These are phyloP conservation scores for Nesidiocoris tenuis DNA, from an alignment of 2,888 invertebrate species.

Conservation along the genomic window DNA sequence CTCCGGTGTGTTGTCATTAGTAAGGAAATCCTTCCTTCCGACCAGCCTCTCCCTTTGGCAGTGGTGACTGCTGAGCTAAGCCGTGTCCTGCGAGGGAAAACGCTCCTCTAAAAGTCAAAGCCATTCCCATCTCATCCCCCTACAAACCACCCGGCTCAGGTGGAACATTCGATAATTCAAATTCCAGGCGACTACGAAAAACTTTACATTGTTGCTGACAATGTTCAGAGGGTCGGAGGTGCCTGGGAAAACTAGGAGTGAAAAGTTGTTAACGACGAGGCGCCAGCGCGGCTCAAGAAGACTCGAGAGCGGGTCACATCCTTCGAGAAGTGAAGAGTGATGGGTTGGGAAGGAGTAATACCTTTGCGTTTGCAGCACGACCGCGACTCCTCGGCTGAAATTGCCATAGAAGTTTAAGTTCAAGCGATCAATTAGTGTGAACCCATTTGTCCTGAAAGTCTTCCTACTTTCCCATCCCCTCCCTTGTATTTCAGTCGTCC, in stretches of 20 bases:
- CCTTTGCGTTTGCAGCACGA: not conserved
- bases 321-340: not conserved
- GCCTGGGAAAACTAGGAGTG: not conserved
- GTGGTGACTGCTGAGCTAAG: not conserved
- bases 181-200: not conserved
- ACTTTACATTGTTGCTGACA: not conserved
- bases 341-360: not conserved
- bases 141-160: not conserved
- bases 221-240: not conserved
- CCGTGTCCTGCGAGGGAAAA: not conserved
- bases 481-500: no score
- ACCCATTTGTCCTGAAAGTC: not conserved
- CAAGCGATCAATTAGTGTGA: not conserved
- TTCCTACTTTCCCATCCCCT: no score
- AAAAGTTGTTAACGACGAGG: not conserved
- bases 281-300: not conserved
- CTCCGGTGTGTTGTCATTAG: conserved; percentile 18
- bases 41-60: not conserved
- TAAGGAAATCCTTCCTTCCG: conserved; percentile 20
- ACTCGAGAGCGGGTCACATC: not conserved
- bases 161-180: not conserved
- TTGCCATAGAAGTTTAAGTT: not conserved
- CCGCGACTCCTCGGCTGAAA: not conserved
- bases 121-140: not conserved
- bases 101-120: not conserved